These are phyloP conservation scores for Apoda limacodes DNA, from an alignment of 2,888 invertebrate species.

Conservation along the genomic window DNA sequence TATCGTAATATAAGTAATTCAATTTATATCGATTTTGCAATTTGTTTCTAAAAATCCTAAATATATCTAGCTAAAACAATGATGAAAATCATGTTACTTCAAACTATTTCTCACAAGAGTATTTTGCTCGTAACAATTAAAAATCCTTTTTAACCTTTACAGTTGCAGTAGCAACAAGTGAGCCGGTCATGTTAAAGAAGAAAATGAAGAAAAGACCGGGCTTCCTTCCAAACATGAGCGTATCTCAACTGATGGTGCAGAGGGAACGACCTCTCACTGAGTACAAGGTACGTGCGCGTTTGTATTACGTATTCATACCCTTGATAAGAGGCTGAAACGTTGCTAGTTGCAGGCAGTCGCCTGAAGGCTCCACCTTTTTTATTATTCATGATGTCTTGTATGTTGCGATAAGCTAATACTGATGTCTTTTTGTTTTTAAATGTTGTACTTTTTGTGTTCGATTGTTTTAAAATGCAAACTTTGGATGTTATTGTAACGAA, in stretches of 20 bases:
- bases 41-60: too few relatives aligned
- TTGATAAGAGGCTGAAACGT: conserved; percentile 41
- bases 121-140: conserved; percentile 15
- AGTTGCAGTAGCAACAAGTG: conserved; percentile 37
- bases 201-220: conserved; percentile 74
- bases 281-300: conserved; percentile 42
- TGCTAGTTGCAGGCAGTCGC: too few relatives aligned
- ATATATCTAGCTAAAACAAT: too few relatives aligned
- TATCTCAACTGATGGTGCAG: conserved; percentile 75
- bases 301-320: conserved; percentile 32
- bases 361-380: too few relatives aligned
- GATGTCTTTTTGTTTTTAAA: too few relatives aligned
- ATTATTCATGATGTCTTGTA: too few relatives aligned
- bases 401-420: too few relatives aligned
- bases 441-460: too few relatives aligned
- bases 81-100: neutral
- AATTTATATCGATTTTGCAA: too few relatives aligned
- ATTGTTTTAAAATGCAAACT: too few relatives aligned
- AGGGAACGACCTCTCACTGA: conserved; percentile 70
- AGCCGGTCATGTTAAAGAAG: conserved; percentile 67
- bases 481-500: too few relatives aligned
- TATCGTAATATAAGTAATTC: too few relatives aligned
- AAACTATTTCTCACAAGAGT: conserved; percentile 15
- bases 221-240: conserved; percentile 71
- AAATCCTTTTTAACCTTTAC: conserved; percentile 22